Percentiles rank a stretch among this genome's conserved stretches.
phyloP scores from a whole-genome alignment of 2,797 vertebrate species.

The Delichon dasypus region DNA sequence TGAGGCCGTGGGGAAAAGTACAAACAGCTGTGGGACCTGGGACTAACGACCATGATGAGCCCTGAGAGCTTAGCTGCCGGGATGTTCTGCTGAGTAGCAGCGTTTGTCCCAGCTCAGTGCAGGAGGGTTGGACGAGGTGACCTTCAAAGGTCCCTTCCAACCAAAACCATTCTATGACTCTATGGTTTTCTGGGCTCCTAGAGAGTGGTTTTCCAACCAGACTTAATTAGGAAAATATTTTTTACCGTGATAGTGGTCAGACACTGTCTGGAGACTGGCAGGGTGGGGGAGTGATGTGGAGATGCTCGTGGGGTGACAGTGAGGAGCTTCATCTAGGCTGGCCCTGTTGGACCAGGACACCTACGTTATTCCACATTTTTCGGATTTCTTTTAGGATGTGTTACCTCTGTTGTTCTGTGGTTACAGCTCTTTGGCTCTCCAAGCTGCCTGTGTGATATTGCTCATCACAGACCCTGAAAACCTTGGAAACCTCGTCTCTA shows the following conservation, averaged over 20 bases:
- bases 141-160: background rate
- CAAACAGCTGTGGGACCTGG: fast-evolving
- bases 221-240: background rate
- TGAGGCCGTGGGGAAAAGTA: background rate
- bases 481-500: background rate
- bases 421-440: background rate
- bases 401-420: background rate
- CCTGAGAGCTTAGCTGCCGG: background rate
- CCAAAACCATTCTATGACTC: background rate
- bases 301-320: fast-evolving
- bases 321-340: background rate
- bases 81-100: background rate
- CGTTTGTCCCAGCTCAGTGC: background rate
- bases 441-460: background rate
- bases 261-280: background rate
- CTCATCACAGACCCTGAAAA: background rate
- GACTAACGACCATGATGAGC: fast-evolving
- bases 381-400: background rate
- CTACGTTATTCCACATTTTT: background rate
- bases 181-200: background rate
- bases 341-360: background rate
- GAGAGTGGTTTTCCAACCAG: background rate
- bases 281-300: background rate
- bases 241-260: fast-evolving
- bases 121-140: background rate